phyloP scores from a whole-genome alignment of 2,797 vertebrate species.

The Channallabes apus region DNA sequence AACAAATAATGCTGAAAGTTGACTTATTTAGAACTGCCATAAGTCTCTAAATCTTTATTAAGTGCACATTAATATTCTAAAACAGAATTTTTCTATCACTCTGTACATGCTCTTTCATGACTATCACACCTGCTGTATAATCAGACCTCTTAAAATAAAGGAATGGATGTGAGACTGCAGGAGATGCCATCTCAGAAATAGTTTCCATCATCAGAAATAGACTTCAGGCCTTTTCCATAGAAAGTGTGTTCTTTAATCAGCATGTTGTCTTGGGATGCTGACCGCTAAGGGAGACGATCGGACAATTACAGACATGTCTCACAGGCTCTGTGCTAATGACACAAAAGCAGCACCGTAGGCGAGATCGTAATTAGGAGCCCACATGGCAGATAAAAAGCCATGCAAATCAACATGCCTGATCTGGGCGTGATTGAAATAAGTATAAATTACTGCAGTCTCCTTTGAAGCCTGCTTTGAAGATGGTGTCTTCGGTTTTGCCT shows the following conservation, averaged over 20 bases:
- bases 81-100: background rate
- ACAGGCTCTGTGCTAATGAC: slow-evolving; percentile 27
- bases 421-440: slow-evolving; percentile 51
- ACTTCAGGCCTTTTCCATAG: background rate
- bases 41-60: background rate
- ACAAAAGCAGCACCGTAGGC: slow-evolving; percentile 30
- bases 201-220: background rate
- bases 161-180: background rate
- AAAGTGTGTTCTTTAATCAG: slow-evolving; percentile 22
- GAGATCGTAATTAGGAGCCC: slow-evolving; percentile 37
- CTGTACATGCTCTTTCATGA: background rate
- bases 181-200: too few species aligned
- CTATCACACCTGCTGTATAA: background rate
- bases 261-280: slow-evolving; percentile 12
- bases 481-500: slow-evolving; percentile 62
- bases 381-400: slow-evolving; percentile 41
- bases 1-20: background rate
- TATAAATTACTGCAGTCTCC: slow-evolving; percentile 63
- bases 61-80: background rate
- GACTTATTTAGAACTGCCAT: background rate
- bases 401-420: slow-evolving; percentile 53
- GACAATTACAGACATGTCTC: slow-evolving; percentile 35
- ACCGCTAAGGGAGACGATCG: background rate
- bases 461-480: slow-evolving; percentile 72
- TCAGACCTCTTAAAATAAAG: background rate